Percentiles rank a stretch among this genome's conserved stretches.
phyloP scores from a whole-genome alignment of 2,888 invertebrate species.

The Seira sanloemensis region DNA sequence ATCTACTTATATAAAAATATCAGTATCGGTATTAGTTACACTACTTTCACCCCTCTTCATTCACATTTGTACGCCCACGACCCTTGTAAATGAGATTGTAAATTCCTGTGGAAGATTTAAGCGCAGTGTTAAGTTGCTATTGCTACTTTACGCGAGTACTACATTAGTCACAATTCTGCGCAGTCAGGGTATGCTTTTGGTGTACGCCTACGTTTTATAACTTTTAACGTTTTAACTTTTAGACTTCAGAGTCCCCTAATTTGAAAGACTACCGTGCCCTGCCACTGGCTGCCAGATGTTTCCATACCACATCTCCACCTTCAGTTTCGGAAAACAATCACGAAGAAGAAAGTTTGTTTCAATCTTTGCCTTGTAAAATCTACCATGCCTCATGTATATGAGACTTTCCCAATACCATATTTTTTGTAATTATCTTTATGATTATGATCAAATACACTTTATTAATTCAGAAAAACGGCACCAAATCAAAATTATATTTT shows the following conservation, averaged over 20 bases:
- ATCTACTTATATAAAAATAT: too few relatives aligned
- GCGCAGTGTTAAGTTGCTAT: neutral
- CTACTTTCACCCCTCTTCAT: too few relatives aligned
- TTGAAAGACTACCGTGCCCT: too few relatives aligned
- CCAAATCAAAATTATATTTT: too few relatives aligned
- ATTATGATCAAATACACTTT: neutral
- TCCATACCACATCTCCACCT: neutral
- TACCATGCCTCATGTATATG: neutral
- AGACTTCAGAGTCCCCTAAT: neutral
- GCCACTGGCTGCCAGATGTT: neutral
- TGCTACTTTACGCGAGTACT: neutral
- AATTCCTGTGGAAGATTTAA: neutral
- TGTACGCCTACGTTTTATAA: neutral
- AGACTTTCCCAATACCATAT: too few relatives aligned
- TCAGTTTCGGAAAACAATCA: neutral
- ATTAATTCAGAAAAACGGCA: neutral
- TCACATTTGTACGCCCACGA: too few relatives aligned
- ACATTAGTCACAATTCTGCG: too few relatives aligned
- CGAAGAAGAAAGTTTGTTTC: neutral
- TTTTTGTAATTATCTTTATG: too few relatives aligned
- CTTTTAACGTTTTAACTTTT: neutral
- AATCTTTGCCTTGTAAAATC: neutral
- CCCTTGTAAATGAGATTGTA: too few relatives aligned
- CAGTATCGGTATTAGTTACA: too few relatives aligned
- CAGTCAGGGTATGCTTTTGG: too few relatives aligned